Conservation (phyloP, 2,113 vertebrate species). For the Nothocercus julius region DNA sequence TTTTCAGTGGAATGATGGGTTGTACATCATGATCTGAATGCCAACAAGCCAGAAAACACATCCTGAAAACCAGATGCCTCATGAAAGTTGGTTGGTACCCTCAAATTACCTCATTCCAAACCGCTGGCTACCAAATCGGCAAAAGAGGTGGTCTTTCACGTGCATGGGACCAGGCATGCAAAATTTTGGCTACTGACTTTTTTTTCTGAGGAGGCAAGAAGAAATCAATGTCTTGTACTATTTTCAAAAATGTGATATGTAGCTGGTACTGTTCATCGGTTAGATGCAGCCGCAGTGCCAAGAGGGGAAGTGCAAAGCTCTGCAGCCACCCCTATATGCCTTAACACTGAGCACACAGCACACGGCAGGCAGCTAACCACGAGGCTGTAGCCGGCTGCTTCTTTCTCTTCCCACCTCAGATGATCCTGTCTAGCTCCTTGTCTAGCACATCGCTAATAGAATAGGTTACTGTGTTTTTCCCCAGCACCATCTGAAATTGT, state of each 20-base stretch:
- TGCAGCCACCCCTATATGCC: accelerated
- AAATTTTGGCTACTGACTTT: neutral
- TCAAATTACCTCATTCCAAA: neutral
- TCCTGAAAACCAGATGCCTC: neutral
- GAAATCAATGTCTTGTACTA: neutral
- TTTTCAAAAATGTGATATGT: neutral
- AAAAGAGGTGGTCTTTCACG: neutral
- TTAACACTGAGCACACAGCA: too few species aligned
- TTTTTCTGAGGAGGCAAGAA: neutral
- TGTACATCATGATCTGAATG: neutral
- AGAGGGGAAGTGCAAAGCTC: neutral
- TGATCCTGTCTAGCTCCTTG: neutral
- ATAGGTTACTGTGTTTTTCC: neutral
- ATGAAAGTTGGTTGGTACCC: neutral
- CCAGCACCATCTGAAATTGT: neutral
- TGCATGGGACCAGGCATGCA: neutral
- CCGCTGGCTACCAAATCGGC: neutral
- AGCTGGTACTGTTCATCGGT: accelerated
- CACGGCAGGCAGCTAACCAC: too few species aligned
- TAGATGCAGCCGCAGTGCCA: neutral
- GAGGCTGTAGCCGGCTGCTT: neutral
- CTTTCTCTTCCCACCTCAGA: neutral
- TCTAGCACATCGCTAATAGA: neutral
- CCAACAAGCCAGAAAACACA: neutral
- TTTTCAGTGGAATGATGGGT: accelerated